Conservation (phyloP, 2,888 invertebrate genomes). For the Spisula subtruncata region DNA sequence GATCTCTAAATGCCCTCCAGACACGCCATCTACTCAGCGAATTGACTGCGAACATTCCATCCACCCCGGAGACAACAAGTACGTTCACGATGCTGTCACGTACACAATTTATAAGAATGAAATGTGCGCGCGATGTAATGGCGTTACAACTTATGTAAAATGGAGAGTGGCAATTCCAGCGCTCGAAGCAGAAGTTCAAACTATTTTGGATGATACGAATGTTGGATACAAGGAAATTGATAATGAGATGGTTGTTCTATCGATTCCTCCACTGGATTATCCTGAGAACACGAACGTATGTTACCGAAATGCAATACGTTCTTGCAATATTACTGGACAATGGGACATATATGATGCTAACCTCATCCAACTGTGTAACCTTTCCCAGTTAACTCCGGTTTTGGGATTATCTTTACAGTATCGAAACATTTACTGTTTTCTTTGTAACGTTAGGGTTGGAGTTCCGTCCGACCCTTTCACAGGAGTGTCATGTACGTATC, state of each 20-base stretch:
- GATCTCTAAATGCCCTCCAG: not conserved
- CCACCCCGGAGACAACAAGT: not conserved
- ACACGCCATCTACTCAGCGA: not conserved
- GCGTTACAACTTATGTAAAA: not conserved
- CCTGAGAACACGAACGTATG: not conserved
- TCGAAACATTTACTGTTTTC: not conserved
- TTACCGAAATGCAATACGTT: not conserved
- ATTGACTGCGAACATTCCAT: not conserved
- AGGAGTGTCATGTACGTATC: slow-evolving; percentile 49
- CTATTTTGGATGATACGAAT: not conserved
- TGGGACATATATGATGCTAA: not conserved
- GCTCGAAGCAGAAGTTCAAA: not conserved
- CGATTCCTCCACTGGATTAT: not conserved
- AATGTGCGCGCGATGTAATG: not conserved
- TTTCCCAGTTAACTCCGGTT: not conserved
- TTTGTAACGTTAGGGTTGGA: not conserved
- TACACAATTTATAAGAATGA: slow-evolving; percentile 17
- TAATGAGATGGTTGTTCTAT: not conserved
- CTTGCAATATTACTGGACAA: not conserved
- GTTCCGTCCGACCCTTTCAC: slow-evolving; percentile 1
- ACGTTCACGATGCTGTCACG: not conserved
- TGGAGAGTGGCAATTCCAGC: slow-evolving; percentile 42
- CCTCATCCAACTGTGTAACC: not conserved
- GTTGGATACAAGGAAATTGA: not conserved
- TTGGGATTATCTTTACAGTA: not conserved